Conservation (phyloP, 1,140 invertebrate species). For the Neodiprion virginianus region DNA sequence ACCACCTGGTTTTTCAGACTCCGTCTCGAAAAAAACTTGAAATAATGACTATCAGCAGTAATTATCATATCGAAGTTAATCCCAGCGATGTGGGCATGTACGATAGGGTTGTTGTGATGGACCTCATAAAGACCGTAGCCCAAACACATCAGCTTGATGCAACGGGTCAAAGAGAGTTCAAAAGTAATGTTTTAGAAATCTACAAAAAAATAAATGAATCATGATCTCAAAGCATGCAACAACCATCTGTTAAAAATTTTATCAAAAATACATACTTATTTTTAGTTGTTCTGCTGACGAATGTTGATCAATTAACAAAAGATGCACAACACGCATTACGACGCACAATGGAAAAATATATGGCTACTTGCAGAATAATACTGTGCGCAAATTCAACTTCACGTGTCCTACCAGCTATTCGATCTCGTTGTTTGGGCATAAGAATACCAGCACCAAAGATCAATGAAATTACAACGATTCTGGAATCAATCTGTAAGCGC, state of each 20-base stretch:
- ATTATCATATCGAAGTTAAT: slow-evolving; percentile 98
- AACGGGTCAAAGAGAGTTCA: slow-evolving; percentile 88
- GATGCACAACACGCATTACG: slow-evolving; percentile 98
- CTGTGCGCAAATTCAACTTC: slow-evolving; percentile 95
- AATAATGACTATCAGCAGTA: slow-evolving; percentile 93
- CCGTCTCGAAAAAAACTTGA: slow-evolving; percentile 98
- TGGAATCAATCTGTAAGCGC: slow-evolving; percentile 79
- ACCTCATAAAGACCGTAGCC: slow-evolving; percentile 96
- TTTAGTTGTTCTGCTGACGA: slow-evolving; percentile 90
- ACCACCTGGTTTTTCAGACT: slow-evolving; percentile 66
- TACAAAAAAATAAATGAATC: slow-evolving; percentile 7
- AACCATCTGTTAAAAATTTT: slow-evolving; percentile 13
- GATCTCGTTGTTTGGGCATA: slow-evolving; percentile 91
- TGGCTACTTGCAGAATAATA: slow-evolving; percentile 93
- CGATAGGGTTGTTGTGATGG: slow-evolving; percentile 96
- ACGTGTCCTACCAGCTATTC: slow-evolving; percentile 93
- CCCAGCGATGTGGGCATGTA: slow-evolving; percentile 98
- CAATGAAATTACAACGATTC: slow-evolving; percentile 77
- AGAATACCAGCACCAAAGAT: slow-evolving; percentile 87
- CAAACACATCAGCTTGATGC: slow-evolving; percentile 94
- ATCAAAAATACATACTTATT: slow-evolving; percentile 35
- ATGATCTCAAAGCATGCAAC: slow-evolving; percentile 11
- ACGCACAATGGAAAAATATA: slow-evolving; percentile 99
- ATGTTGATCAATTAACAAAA: slow-evolving; percentile 95
- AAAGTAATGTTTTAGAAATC: slow-evolving; percentile 68